Evolutionary conservation across 2,113 vertebrate genomes (phyloP).

Genomic region (Phyllostomus discolor): DNA sequence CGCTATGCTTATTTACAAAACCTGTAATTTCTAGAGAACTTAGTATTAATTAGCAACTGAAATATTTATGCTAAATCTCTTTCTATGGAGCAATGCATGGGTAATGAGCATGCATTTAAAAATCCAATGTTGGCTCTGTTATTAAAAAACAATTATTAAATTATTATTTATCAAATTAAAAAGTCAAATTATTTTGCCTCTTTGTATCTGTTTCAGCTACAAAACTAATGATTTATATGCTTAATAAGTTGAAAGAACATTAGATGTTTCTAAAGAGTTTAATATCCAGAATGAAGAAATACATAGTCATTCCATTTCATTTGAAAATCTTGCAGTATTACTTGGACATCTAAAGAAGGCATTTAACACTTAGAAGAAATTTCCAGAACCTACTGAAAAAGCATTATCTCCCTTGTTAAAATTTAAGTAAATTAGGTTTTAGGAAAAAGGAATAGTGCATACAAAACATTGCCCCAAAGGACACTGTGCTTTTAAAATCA

Average conservation of each 20-base stretch:
- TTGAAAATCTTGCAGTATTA: slow-evolving; percentile 15
- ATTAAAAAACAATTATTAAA: slow-evolving; percentile 5
- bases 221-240: background rate
- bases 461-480: background rate
- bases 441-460: background rate
- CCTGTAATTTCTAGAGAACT: slow-evolving; percentile 11
- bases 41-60: background rate
- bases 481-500: background rate
- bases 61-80: background rate
- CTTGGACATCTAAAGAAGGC: background rate
- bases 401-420: background rate
- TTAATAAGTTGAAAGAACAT: background rate
- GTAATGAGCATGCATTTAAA: slow-evolving; percentile 8
- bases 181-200: slow-evolving; percentile 12
- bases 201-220: background rate
- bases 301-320: background rate
- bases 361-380: slow-evolving; percentile 19
- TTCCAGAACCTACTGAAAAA: background rate
- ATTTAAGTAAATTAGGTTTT: background rate
- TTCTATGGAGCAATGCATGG: background rate
- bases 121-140: background rate
- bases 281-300: slow-evolving; percentile 15
- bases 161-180: background rate
- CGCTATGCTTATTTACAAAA: background rate
- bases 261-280: background rate